Evolutionary conservation across 2,888 invertebrate species (phyloP).

Genomic region (Drosophila tripunctata): DNA sequence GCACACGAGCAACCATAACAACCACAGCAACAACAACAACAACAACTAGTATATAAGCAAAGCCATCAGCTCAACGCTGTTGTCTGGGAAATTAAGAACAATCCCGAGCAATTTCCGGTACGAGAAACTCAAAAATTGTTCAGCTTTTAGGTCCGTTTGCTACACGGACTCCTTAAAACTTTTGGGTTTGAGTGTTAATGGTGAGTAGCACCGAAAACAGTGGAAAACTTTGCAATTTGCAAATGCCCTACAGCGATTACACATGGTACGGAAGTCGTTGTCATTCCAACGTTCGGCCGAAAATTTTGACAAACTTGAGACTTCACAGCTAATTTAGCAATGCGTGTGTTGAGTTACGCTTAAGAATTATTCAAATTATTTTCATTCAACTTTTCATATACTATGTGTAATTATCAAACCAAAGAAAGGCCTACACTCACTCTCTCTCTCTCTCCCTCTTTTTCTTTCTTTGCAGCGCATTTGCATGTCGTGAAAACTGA

Average conservation of each 20-base stretch:
- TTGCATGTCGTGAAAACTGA: conserved; percentile 14
- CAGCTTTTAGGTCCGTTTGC: conserved; percentile 41
- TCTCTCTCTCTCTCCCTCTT: too few species aligned
- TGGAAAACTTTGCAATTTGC: conserved; percentile 26
- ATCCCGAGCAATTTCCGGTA: conserved; percentile 77
- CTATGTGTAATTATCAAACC: too few species aligned
- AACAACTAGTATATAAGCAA: conserved; percentile 29
- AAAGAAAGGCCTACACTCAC: too few species aligned
- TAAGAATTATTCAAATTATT: neutral
- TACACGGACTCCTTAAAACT: neutral
- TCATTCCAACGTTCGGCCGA: neutral
- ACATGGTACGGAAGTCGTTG: conserved; percentile 51
- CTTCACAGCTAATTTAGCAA: neutral
- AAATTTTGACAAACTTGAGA: neutral
- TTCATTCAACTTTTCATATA: neutral
- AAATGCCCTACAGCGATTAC: conserved; percentile 61
- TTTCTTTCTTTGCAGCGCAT: too few species aligned
- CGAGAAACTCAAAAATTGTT: conserved; percentile 71
- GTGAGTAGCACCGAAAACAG: neutral
- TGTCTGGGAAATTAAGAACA: conserved; percentile 79
- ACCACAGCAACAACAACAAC: conserved; percentile 7
- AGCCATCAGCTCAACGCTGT: conserved; percentile 56
- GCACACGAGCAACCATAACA: conserved; percentile 21
- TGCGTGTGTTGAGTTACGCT: neutral
- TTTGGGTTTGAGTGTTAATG: conserved; percentile 25